Evolutionary conservation across 2,797 vertebrate species (phyloP).

Genomic region (Sebastes hubbsi): DNA sequence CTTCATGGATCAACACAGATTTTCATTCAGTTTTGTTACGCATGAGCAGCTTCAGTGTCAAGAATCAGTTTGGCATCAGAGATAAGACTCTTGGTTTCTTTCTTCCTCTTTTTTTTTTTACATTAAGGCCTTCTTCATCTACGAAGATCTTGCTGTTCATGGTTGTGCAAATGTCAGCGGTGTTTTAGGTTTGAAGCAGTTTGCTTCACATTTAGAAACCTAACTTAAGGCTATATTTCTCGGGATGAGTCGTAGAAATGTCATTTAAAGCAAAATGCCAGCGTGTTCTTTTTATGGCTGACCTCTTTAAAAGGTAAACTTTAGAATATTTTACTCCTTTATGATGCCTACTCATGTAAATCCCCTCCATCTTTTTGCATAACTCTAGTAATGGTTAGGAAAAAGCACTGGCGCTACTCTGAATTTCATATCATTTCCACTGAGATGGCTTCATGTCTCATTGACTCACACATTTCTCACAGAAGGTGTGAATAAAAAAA

Average conservation of each 20-base stretch:
- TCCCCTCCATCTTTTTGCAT: background rate
- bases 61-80: constrained; percentile 14
- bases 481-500: background rate
- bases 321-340: constrained; percentile 35
- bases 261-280: constrained; percentile 71
- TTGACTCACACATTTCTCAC: constrained; percentile 12
- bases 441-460: background rate
- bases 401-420: background rate
- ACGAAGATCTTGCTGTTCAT: constrained; percentile 5
- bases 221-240: constrained; percentile 50
- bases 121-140: background rate
- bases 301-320: constrained; percentile 54
- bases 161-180: constrained; percentile 61
- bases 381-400: background rate
- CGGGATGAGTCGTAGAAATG: constrained; percentile 53
- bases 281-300: constrained; percentile 42
- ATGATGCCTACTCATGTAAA: background rate
- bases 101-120: background rate
- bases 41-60: background rate
- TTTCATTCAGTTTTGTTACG: background rate
- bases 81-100: background rate
- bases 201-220: constrained; percentile 63
- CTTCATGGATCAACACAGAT: background rate
- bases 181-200: constrained; percentile 46
- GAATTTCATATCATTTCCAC: background rate